These are phyloP conservation scores for Aplocera efformata DNA, from an alignment of 2,888 invertebrate genomes.

Conservation along the genomic window DNA sequence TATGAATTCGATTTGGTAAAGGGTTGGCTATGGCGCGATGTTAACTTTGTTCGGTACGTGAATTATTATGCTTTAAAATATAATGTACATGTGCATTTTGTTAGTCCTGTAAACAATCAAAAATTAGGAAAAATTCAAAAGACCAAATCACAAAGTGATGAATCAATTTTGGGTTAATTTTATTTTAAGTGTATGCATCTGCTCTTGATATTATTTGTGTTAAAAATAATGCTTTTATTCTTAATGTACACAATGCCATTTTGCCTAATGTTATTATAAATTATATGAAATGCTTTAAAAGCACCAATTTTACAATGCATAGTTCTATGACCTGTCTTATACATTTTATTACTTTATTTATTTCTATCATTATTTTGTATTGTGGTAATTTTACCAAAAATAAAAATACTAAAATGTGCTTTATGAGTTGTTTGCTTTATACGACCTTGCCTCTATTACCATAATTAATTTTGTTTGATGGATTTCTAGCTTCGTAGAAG, in stretches of 20 bases:
- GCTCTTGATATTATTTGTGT: constrained; percentile 78
- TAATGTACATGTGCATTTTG: constrained; percentile 62
- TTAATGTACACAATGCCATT: constrained; percentile 80
- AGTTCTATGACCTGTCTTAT: constrained; percentile 79
- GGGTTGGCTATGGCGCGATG: constrained; percentile 35
- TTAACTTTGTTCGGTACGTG: constrained; percentile 37
- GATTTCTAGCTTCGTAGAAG: too few species aligned
- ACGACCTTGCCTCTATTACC: too few species aligned
- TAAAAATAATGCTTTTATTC: constrained; percentile 77
- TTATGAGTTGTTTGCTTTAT: constrained; percentile 63
- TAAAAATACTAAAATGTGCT: constrained; percentile 81
- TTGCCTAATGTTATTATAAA: constrained; percentile 81
- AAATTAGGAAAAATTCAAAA: constrained; percentile 48
- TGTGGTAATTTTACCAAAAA: constrained; percentile 81
- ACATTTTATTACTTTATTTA: constrained; percentile 80
- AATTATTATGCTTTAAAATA: constrained; percentile 53
- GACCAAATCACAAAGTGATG: constrained; percentile 78
- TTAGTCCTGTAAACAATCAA: constrained; percentile 52
- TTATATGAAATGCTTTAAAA: constrained; percentile 80
- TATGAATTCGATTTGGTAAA: constrained; percentile 36
- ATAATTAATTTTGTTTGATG: too few species aligned
- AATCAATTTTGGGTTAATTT: constrained; percentile 57
- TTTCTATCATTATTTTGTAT: constrained; percentile 80
- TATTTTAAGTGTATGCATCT: constrained; percentile 66
- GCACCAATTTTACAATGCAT: constrained; percentile 80